Evolutionary conservation across 2,113 vertebrate species (phyloP).

Genomic region (Barnardius zonarius): DNA sequence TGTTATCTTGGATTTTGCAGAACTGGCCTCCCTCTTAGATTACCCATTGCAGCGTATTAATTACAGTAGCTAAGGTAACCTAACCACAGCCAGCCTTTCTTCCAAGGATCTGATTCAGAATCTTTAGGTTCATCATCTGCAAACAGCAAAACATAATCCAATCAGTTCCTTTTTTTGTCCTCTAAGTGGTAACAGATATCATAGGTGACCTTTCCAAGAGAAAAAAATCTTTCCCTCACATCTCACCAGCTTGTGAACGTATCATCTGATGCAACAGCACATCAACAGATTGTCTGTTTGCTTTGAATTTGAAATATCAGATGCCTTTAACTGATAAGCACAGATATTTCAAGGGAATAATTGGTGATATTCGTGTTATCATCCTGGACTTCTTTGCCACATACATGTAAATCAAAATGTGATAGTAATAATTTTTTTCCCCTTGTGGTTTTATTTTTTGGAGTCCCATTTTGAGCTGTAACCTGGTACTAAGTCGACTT

Average conservation of each 20-base stretch:
- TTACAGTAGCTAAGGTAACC: neutral
- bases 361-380: neutral
- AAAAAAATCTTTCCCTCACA: neutral
- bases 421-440: neutral
- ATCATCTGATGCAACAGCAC: neutral
- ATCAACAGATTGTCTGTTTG: neutral
- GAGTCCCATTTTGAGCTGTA: neutral
- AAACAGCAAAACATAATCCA: neutral
- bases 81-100: neutral
- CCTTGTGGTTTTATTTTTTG: neutral
- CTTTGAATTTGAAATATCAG: neutral
- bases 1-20: neutral
- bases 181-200: neutral
- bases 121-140: neutral
- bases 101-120: neutral
- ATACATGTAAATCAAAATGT: neutral
- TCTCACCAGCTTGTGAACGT: neutral
- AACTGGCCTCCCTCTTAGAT: neutral
- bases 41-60: neutral
- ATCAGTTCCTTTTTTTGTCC: neutral
- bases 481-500: neutral
- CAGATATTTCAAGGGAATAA: neutral
- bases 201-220: neutral
- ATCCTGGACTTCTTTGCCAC: neutral
- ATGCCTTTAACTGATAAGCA: neutral